phyloP scores from a whole-genome alignment of 2,888 invertebrate genomes.

The Drosophila nigritarsus region DNA sequence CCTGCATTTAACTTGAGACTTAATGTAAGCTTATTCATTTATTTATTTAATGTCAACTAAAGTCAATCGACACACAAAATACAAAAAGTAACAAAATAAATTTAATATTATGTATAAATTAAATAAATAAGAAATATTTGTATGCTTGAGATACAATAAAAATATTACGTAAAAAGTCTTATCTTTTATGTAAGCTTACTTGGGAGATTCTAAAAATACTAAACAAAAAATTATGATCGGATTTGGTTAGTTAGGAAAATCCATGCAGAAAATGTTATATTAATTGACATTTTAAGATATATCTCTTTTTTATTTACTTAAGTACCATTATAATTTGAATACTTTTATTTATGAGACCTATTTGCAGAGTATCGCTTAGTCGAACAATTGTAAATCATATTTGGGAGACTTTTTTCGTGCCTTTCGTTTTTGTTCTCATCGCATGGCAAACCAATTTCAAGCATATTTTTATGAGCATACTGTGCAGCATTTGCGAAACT shows the following conservation, averaged over 20 bases:
- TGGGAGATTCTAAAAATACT: too few species aligned
- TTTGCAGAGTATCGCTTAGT: conserved; percentile 9
- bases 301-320: neutral
- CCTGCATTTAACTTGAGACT: neutral
- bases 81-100: too few species aligned
- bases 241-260: neutral
- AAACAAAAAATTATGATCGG: neutral
- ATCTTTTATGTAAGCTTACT: neutral
- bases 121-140: too few species aligned
- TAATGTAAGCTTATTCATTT: neutral
- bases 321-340: neutral
- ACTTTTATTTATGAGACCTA: neutral
- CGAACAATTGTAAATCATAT: neutral
- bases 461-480: conserved; percentile 78
- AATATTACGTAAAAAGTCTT: neutral
- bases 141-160: neutral
- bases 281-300: neutral
- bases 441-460: conserved; percentile 71
- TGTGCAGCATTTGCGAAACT: conserved; percentile 47
- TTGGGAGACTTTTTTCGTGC: conserved; percentile 19
- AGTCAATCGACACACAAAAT: too few species aligned
- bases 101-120: too few species aligned
- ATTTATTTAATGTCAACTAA: neutral
- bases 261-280: neutral
- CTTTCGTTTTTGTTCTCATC: conserved; percentile 39